Conservation (phyloP, 2,113 vertebrate genomes). For the Aptenodytes patagonicus region DNA sequence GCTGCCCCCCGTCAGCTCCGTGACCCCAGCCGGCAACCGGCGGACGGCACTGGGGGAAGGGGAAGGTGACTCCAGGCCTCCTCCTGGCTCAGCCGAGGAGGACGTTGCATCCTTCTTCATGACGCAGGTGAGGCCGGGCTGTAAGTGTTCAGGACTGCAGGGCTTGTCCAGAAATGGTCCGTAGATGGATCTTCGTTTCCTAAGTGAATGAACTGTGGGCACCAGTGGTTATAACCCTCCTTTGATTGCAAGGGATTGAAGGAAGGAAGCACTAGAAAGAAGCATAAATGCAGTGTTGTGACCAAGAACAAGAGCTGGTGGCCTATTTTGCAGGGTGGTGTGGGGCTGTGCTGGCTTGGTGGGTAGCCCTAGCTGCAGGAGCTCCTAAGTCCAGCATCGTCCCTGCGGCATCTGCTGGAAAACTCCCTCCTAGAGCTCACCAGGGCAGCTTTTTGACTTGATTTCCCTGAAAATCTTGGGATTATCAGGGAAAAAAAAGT, state of each 20-base stretch:
- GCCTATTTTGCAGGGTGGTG: background rate
- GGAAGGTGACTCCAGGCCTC: background rate
- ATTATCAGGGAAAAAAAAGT: background rate
- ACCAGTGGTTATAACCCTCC: background rate
- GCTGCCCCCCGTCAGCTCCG: background rate
- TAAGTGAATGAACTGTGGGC: background rate
- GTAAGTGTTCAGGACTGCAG: background rate
- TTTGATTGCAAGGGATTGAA: background rate
- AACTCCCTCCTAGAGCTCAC: background rate
- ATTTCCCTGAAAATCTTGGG: background rate
- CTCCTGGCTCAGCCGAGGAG: background rate
- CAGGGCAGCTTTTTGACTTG: background rate
- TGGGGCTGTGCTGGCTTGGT: background rate
- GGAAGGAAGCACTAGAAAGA: background rate
- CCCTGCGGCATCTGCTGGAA: background rate
- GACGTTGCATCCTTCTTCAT: constrained; percentile 75
- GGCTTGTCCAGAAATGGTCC: background rate
- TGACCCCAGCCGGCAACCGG: background rate
- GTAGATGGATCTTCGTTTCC: background rate
- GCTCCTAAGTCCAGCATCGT: background rate
- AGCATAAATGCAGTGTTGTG: too few relatives aligned
- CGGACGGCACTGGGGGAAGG: background rate
- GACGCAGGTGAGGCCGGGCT: constrained; percentile 76
- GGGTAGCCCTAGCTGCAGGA: background rate
- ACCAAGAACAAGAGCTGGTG: background rate